Conservation (phyloP, 2,797 vertebrate genomes). For the Rhinichthys osculus region DNA sequence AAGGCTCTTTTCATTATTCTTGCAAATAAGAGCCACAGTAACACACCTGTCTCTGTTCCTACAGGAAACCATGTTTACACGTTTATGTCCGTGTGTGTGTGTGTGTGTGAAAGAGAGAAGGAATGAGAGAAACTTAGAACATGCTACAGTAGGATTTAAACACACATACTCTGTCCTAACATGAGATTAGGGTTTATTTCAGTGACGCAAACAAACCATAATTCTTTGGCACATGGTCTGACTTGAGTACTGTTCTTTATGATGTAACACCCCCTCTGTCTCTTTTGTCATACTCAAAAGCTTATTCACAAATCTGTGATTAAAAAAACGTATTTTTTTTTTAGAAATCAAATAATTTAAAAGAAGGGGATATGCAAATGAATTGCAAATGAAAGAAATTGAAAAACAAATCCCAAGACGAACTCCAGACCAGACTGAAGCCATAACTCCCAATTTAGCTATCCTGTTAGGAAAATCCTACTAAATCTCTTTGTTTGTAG, state of each 20-base stretch:
- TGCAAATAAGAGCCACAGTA: neutral
- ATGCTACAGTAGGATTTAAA: neutral
- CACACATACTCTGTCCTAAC: neutral
- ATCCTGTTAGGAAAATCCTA: neutral
- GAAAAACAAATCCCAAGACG: conserved; percentile 15
- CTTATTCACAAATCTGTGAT: conserved; percentile 30
- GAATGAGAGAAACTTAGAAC: neutral
- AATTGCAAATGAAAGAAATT: neutral
- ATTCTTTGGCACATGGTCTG: conserved; percentile 24
- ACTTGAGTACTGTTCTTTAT: conserved; percentile 30
- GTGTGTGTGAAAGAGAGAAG: neutral
- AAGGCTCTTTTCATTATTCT: conserved; percentile 5
- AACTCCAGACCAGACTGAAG: conserved; percentile 1
- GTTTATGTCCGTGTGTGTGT: neutral
- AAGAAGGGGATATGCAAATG: conserved; percentile 20
- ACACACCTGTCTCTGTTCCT: conserved; percentile 6
- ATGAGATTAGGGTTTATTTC: conserved; percentile 45
- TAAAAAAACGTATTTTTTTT: neutral
- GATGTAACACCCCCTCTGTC: conserved; percentile 10
- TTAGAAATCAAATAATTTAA: conserved; percentile 17
- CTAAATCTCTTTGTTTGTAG: neutral
- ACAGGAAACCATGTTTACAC: neutral
- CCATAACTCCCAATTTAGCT: neutral
- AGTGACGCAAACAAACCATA: conserved; percentile 52
- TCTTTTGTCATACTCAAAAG: neutral